These are phyloP conservation scores for Panagrolaimus sp. DNA, from an alignment of 1,140 invertebrate species.

Conservation along the genomic window DNA sequence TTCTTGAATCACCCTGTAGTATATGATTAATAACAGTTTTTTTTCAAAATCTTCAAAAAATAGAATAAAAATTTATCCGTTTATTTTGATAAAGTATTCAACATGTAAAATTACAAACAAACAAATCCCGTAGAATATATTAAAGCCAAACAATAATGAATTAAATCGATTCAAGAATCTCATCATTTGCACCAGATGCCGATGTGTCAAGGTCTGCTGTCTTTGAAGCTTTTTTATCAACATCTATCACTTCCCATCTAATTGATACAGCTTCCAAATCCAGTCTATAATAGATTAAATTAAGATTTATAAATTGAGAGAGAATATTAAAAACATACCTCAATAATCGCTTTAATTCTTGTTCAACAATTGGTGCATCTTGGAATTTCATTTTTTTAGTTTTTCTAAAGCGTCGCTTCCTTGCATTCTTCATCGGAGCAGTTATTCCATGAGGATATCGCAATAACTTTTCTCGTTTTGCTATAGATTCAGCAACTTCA, in stretches of 20 bases:
- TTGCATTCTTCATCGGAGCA: slow-evolving; percentile 51
- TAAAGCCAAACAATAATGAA: no score
- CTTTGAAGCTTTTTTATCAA: slow-evolving; percentile 20
- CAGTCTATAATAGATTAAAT: slow-evolving; percentile 28
- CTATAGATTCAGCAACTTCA: slow-evolving; percentile 19
- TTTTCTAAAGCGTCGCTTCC: slow-evolving; percentile 51
- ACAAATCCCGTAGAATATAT: no score
- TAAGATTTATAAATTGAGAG: background rate
- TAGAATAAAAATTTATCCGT: no score
- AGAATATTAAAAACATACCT: slow-evolving; percentile 24
- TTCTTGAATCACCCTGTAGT: no score
- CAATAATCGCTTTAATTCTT: slow-evolving; percentile 53
- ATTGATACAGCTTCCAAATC: slow-evolving; percentile 51
- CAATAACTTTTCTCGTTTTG: slow-evolving; percentile 38
- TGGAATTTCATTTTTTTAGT: slow-evolving; percentile 59
- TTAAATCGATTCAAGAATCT: no score
- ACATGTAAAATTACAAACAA: no score
- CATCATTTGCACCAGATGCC: no score
- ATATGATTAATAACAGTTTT: no score
- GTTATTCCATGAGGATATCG: slow-evolving; percentile 55
- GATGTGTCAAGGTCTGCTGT: no score
- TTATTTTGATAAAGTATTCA: no score
- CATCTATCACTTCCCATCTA: slow-evolving; percentile 50
- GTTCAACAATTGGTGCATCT: slow-evolving; percentile 56
- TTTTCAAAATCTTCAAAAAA: no score